Evolutionary conservation across 2,113 vertebrate species (phyloP).

Genomic region (Pampusana beccarii): DNA sequence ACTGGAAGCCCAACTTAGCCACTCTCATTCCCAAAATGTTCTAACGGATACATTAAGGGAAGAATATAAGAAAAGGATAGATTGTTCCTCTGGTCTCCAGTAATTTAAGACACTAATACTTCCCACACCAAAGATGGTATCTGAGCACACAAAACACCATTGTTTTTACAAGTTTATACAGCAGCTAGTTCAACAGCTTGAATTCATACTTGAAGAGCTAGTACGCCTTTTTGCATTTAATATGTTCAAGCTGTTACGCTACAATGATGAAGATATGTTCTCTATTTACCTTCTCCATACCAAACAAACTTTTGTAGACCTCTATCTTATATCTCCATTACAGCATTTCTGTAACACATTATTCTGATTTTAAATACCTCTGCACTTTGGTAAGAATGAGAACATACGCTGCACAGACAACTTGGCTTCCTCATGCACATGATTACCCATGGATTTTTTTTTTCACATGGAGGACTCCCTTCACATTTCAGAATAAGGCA

Average conservation of each 20-base stretch:
- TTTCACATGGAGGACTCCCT: neutral
- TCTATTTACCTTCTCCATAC: neutral
- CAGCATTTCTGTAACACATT: neutral
- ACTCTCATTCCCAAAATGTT: neutral
- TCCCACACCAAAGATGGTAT: neutral
- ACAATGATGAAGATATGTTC: neutral
- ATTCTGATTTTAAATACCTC: neutral
- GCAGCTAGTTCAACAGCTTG: neutral
- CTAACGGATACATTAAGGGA: neutral
- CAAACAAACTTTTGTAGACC: neutral
- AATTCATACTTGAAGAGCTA: neutral
- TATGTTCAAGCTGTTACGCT: neutral
- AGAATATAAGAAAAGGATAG: neutral
- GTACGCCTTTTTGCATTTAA: neutral
- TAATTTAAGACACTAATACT: neutral
- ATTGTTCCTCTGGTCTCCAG: neutral
- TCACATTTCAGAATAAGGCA: neutral
- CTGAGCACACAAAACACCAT: neutral
- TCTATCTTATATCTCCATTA: neutral
- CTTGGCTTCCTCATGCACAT: neutral
- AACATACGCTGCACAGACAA: neutral
- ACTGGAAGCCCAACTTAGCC: neutral
- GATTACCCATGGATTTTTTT: neutral
- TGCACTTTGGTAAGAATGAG: neutral
- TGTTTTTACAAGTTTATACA: too few species aligned